Conservation (phyloP, 2,797 vertebrate species). For the Propithecus deckenii region DNA sequence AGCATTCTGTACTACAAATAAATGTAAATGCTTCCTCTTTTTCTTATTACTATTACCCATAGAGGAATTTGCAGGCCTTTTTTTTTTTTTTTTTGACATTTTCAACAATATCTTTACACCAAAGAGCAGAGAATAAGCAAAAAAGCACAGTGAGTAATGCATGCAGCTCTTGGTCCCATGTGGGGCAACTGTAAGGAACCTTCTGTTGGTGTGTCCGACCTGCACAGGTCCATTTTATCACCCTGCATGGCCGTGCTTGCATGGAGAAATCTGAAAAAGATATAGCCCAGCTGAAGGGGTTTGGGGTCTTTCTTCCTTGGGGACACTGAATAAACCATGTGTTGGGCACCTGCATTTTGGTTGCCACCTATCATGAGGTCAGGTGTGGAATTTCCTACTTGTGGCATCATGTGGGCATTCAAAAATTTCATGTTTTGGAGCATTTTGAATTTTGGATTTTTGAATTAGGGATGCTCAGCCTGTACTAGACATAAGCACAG, state of each 20-base stretch:
- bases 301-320: background rate
- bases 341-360: background rate
- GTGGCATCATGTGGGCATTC: background rate
- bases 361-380: background rate
- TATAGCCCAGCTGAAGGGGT: background rate
- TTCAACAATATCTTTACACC: background rate
- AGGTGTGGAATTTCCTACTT: background rate
- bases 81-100: background rate
- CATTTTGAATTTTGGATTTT: background rate
- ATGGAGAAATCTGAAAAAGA: background rate
- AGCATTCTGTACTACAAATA: background rate
- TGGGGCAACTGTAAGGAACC: background rate
- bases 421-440: background rate
- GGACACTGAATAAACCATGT: background rate
- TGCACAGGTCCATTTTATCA: background rate
- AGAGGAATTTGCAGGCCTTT: background rate
- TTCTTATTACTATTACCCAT: background rate
- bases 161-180: no score
- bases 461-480: background rate
- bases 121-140: background rate
- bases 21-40: no score
- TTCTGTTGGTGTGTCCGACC: accelerated
- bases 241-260: background rate
- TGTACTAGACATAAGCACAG: background rate
- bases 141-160: background rate